Percentiles rank a stretch among this genome's conserved stretches.
Evolutionary conservation across 2,888 invertebrate species (phyloP).

Genomic region (Thyatira batis): DNA sequence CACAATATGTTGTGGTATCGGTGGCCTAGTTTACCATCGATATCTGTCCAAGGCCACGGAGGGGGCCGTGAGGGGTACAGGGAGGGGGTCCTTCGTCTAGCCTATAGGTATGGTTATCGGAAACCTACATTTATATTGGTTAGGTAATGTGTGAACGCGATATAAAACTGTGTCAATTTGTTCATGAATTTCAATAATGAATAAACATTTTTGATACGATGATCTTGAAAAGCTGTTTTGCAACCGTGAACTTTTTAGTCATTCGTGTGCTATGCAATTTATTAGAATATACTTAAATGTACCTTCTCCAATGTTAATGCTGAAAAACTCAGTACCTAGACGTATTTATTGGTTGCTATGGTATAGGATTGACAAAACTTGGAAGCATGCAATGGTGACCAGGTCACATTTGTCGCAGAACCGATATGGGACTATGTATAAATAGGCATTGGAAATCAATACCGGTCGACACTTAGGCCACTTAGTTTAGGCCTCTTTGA

Average conservation of each 20-base stretch:
- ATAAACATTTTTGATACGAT: no score
- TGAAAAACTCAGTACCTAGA: not conserved
- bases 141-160: not conserved
- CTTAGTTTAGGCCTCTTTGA: not conserved
- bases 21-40: conserved; percentile 54
- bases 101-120: conserved; percentile 8
- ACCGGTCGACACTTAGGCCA: not conserved
- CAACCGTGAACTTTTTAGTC: no score
- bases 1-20: conserved; percentile 36
- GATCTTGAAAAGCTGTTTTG: no score
- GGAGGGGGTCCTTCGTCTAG: conserved; percentile 24
- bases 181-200: not conserved
- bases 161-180: not conserved
- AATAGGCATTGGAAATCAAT: not conserved
- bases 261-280: no score
- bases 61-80: conserved; percentile 16
- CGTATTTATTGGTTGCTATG: conserved; percentile 1
- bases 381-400: conserved; percentile 1
- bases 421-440: not conserved
- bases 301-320: no score
- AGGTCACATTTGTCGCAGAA: not conserved
- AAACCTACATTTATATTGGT: not conserved
- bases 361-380: conserved; percentile 4
- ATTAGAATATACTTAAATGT: no score
- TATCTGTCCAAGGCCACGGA: conserved; percentile 51